phyloP scores from a whole-genome alignment of 1,140 invertebrate genomes.

The Drosophila orena region DNA sequence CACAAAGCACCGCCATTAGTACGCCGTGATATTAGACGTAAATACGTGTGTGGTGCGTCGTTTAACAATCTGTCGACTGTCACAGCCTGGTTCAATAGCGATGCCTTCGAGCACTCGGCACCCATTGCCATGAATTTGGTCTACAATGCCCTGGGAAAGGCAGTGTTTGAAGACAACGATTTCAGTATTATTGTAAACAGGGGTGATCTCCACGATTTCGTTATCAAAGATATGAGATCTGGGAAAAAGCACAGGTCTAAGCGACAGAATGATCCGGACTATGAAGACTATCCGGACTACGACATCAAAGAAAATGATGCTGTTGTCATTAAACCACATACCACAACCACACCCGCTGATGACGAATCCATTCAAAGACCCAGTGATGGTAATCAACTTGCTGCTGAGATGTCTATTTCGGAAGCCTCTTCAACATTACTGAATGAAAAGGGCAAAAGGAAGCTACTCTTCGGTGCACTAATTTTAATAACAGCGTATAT shows the following conservation, averaged over 20 bases:
- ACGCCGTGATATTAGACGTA: slow-evolving; percentile 15
- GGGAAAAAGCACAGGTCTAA: neutral
- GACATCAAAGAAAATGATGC: neutral
- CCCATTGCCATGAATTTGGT: slow-evolving; percentile 87
- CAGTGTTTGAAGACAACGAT: no score
- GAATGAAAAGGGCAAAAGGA: neutral
- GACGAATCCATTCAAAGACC: no score
- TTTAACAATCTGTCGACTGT: slow-evolving; percentile 46
- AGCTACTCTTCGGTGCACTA: neutral
- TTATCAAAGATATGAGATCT: no score
- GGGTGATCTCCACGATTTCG: neutral
- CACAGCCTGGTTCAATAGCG: slow-evolving; percentile 87
- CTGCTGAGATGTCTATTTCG: neutral
- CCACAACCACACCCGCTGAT: no score
- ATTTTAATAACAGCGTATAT: slow-evolving; percentile 3
- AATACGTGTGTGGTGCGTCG: slow-evolving; percentile 1
- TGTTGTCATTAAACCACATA: neutral
- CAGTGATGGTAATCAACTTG: neutral
- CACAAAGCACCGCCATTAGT: neutral
- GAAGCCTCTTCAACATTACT: neutral
- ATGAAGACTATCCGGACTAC: neutral
- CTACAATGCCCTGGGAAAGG: slow-evolving; percentile 86
- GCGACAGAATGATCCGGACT: neutral
- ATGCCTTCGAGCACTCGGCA: slow-evolving; percentile 88
- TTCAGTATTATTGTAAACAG: slow-evolving; percentile 1